Percentiles rank a stretch among this genome's conserved stretches.
Conservation (phyloP, 2,113 vertebrate genomes). For the Pica pica region DNA sequence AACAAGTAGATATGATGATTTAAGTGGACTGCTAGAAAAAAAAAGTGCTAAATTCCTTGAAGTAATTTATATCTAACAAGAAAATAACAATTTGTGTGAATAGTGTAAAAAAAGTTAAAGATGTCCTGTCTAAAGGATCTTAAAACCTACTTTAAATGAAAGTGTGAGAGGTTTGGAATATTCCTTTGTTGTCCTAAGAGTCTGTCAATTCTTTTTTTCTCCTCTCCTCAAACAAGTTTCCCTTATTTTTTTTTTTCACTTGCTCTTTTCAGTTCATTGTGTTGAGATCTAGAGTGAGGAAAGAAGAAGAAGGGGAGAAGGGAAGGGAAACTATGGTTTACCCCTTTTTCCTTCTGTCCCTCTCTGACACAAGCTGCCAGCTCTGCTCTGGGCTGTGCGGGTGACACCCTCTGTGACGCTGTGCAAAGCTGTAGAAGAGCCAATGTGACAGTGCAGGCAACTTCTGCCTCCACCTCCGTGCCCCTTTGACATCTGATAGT, state of each 20-base stretch:
- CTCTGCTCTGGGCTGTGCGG: neutral
- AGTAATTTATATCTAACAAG: neutral
- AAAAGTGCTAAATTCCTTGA: neutral
- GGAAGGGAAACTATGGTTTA: accelerated
- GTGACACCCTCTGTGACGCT: too few relatives aligned
- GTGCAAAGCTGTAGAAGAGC: neutral
- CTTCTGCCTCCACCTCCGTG: neutral
- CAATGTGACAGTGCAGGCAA: accelerated
- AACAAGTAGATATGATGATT: neutral
- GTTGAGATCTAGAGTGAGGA: neutral
- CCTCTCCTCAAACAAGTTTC: neutral
- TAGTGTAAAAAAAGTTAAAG: accelerated
- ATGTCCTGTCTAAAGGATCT: neutral
- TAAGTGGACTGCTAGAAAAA: neutral
- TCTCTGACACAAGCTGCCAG: neutral
- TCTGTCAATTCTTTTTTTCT: neutral
- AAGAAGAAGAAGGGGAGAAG: neutral
- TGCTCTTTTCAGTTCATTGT: neutral
- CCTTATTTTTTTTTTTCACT: neutral
- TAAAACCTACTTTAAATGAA: neutral
- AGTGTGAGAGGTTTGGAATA: neutral
- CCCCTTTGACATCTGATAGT: accelerated
- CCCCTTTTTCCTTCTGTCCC: neutral
- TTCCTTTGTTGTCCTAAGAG: neutral
- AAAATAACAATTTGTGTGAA: neutral